Evolutionary conservation across 2,797 vertebrate genomes (phyloP), one percentile per base, ranked within the genome.

Genomic region (Xenopus petersii): DNA sequence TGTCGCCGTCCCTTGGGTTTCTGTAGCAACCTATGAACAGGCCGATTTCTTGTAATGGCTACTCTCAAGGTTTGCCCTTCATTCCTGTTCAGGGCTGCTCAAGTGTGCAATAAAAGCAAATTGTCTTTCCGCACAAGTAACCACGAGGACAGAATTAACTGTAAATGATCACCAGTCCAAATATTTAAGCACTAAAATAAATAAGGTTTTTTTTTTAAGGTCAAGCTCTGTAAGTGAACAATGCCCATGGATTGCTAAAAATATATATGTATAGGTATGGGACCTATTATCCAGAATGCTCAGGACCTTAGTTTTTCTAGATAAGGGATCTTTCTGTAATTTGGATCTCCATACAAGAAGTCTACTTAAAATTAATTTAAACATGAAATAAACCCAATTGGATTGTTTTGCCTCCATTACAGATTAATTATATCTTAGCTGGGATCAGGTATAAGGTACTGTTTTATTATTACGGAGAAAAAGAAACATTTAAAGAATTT

Each of bases 81-180:
- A 68, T 65, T 80, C 74, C 71, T 81, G 58, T 67, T 70, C 67
- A 80, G 74, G 74, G 81, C 48, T 0, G 73, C 81, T 84, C 77
- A 81, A 70, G 75, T 64, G 55, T 66, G 79, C 26, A 82, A 33
- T 36, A 30, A 68, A 73, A 5, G 33, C 12, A 26, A 62, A 73
- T 10, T 8, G 64, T 81, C 79, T 86, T 86, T 71, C 82, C 71
- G 79, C 80, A 75, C 72, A 66, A 55, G 46, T 4, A 16, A 24
- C 13, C 67, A 76, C 62, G 51, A 80, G 67, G 15, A 11, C 73
- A 63, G 66, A 71, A 46, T 30, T 61, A 63, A 72, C 58, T 75
- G 58, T 48, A 71, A 72, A 10, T 68, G 68, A 72, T 69, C 61
- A 51, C 61, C 47, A 65, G 58, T 71, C 70, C 67, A 59, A 36